Base-by-base conservation (phyloP, 2,797 vertebrate genomes). In the Clamator glandarius region DNA sequence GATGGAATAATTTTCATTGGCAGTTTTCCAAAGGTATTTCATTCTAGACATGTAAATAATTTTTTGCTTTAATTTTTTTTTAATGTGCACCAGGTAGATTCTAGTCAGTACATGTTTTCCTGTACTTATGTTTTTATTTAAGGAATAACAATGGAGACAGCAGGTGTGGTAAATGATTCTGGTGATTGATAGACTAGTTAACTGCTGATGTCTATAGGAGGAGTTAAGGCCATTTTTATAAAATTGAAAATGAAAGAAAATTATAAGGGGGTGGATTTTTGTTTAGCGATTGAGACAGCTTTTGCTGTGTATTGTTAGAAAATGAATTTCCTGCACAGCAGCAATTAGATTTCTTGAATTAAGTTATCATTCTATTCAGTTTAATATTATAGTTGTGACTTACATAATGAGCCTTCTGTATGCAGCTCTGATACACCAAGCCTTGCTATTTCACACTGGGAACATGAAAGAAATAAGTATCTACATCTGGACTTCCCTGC, bases 161-260 rank as follows among this genome's bases (percentile, higher is more conserved):
- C 84, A 96, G 93, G 87, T 91, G 87, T 88, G 77, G 74, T 78
- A 92, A 91, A 83, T 89, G 86, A 92, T 84, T 94, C 86, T 94
- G 90, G 15, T 93, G 93, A 90, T 25, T 95, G 94, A 95, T 82
- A 95, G 96, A 95, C 87, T 93, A 76, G 91, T 93, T 93, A 94
- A 93, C 62, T 86, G 82, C 69, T 94, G 69, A 89, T 92, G 84
- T 64, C 79, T 87, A 44, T 63, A 86, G 73, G 67, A 95, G 76
- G 82, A 95, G 82, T 91, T 91, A 84, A 93, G 52, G 15, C 80
- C 26, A 78, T 78, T 96, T 96, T 90, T 74, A 55, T 86, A 92
- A 92, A 95, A 95, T 86, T 88, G 94, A 93, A 96, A 94, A 96
- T 90, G 76, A 97, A 96, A 81, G 94, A 89, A 94, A 95, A 92